Base-by-base conservation (phyloP, 1,140 invertebrate genomes). In the Drosophila kikkawai region DNA sequence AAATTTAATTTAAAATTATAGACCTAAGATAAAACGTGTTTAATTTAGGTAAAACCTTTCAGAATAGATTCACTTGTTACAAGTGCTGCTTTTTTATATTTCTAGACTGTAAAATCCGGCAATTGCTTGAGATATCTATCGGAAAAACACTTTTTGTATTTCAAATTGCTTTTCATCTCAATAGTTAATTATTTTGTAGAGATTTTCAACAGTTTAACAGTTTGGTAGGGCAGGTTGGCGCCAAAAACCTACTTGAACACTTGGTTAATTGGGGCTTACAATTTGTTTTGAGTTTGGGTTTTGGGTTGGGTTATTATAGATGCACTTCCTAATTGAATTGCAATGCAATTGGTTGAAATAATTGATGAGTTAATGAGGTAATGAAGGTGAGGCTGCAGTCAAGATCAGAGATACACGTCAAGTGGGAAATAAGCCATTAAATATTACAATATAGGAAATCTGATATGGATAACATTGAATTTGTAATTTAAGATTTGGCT, bases 261-360 rank as follows among this genome's bases (percentile, higher is more conserved):
- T 71, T 74, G 6, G 17, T 36, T 37, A 50, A 59, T 59, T 73
- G 34, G 34, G 26, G 44, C 22, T 48, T 41, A 50, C 34, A 13
- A 39, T 44, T 67, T 7, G 48, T 8, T 9, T 22, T 32, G 64
- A 4, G 9, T 34, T 29, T 26, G 45, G n/a, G 56, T 32, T 2
- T 32, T 19, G 65, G 8, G 1, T 19, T 15, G 50, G 15, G 66
- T 26, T 45, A 19, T 60, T 74, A 32, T n/a, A 59, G 50, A 68
- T 77, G 75, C 74, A 77, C 75, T 77, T 77, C 74, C 64, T 77
- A 55, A 60, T 67, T 59, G 74, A 77, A 77, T 15, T 77, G 74
- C 63, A 76, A 13, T 77, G 63, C 42, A 76, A 32, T 67, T 47
- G 63, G 5, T 66, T 51, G 47, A 69, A 34, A 56, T 65, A 75